Percentiles rank a stretch among this genome's conserved stretches.
phyloP scores from a whole-genome alignment of 2,888 invertebrate genomes.

The Leptopilina syphax region DNA sequence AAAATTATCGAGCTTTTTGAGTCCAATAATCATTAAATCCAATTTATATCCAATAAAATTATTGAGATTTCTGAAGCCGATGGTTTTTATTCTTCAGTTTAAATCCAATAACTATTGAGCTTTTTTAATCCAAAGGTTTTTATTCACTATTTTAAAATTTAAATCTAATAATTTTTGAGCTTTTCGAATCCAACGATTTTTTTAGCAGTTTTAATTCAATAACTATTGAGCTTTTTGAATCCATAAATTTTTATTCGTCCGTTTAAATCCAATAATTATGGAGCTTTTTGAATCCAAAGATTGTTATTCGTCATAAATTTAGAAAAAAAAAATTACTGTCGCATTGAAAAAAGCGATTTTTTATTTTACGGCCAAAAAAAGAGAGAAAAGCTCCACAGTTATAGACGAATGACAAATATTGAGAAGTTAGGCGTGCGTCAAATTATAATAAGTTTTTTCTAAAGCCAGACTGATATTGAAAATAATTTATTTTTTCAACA shows the following conservation, averaged over 20 bases:
- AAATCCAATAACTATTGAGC: background rate
- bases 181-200: too few relatives aligned
- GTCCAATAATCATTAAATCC: too few relatives aligned
- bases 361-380: slow-evolving; percentile 27
- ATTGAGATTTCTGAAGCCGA: too few relatives aligned
- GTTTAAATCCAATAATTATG: too few relatives aligned
- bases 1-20: too few relatives aligned
- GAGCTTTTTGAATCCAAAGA: too few relatives aligned
- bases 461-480: slow-evolving; percentile 13
- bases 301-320: background rate
- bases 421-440: slow-evolving; percentile 15
- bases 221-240: too few relatives aligned
- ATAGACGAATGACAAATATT: slow-evolving; percentile 5
- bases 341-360: background rate
- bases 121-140: too few relatives aligned
- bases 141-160: too few relatives aligned
- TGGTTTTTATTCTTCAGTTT: background rate
- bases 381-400: background rate
- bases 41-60: background rate
- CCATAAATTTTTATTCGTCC: too few relatives aligned
- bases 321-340: background rate
- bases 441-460: slow-evolving; percentile 27
- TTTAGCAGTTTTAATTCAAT: too few relatives aligned
- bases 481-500: slow-evolving; percentile 15
- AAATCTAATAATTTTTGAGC: too few relatives aligned